Evolutionary conservation across 1,140 invertebrate species (phyloP).

Genomic region (Euwallacea similis): DNA sequence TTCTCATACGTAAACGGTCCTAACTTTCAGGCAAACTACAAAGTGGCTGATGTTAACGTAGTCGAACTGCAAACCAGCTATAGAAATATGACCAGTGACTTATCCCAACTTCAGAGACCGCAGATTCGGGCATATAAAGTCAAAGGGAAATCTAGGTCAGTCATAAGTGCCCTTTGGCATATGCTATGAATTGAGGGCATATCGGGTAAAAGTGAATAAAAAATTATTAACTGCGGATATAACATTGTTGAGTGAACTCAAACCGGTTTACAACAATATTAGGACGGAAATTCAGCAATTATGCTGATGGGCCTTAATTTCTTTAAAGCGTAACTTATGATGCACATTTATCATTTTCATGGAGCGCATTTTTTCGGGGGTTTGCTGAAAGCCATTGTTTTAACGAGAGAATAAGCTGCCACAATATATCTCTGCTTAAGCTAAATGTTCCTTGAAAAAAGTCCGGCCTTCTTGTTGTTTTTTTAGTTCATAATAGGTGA

Average conservation of each 20-base stretch:
- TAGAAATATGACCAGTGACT: conserved; percentile 10
- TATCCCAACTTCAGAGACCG: conserved; percentile 9
- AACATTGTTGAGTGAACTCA: neutral
- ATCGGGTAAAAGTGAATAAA: no score
- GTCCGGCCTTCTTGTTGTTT: neutral
- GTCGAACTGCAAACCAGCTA: conserved; percentile 7
- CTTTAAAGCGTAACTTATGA: conserved; percentile 17
- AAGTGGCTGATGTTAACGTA: conserved; percentile 21
- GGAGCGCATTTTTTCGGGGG: conserved; percentile 19
- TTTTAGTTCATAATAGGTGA: no score
- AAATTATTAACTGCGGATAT: no score
- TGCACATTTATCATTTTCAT: conserved; percentile 28
- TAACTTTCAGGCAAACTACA: conserved; percentile 17
- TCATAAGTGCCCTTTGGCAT: no score
- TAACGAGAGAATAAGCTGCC: conserved; percentile 22
- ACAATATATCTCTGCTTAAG: conserved; percentile 4
- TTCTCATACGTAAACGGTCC: conserved; percentile 18
- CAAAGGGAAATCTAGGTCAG: neutral
- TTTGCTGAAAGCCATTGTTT: conserved; percentile 14
- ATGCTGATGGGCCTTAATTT: conserved; percentile 14
- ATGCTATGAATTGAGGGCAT: no score
- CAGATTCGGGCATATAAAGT: neutral
- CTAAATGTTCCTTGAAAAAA: conserved; percentile 5
- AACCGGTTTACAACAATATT: conserved; percentile 18
- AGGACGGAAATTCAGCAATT: conserved; percentile 18